These are phyloP conservation scores for Linnaemya vulpina DNA, from an alignment of 2,888 invertebrate genomes.

Conservation along the genomic window DNA sequence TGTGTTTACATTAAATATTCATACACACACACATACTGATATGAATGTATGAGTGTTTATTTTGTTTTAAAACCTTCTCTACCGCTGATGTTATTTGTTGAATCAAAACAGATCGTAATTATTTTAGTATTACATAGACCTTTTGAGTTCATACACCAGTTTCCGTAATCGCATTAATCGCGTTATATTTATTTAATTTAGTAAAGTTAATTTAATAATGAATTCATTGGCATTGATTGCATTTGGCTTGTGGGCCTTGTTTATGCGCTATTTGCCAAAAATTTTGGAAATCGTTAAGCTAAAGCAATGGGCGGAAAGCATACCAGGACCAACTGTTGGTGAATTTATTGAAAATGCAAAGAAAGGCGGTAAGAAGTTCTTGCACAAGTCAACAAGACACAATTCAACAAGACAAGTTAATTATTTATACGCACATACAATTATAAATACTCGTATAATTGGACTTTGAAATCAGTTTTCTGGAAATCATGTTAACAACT, in stretches of 20 bases:
- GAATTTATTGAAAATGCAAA: constrained; percentile 79
- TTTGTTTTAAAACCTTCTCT: neutral
- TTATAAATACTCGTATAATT: neutral
- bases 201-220: constrained; percentile 69
- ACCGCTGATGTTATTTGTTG: too few relatives aligned
- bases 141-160: neutral
- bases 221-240: constrained; percentile 75
- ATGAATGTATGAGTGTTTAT: neutral
- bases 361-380: constrained; percentile 80
- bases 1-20: neutral
- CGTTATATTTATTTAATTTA: neutral
- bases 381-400: neutral
- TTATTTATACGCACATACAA: constrained; percentile 1
- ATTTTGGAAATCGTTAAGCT: constrained; percentile 77
- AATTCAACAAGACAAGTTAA: neutral
- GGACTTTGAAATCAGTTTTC: constrained; percentile 40
- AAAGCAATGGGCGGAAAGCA: constrained; percentile 75
- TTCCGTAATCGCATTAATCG: neutral
- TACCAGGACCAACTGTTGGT: constrained; percentile 79
- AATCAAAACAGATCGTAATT: neutral
- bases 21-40: neutral
- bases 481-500: too few relatives aligned
- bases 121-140: constrained; percentile 19
- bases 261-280: constrained; percentile 76
- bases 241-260: constrained; percentile 76